Base-by-base conservation (phyloP, 1,140 invertebrate genomes). In the Euwallacea similis region DNA sequence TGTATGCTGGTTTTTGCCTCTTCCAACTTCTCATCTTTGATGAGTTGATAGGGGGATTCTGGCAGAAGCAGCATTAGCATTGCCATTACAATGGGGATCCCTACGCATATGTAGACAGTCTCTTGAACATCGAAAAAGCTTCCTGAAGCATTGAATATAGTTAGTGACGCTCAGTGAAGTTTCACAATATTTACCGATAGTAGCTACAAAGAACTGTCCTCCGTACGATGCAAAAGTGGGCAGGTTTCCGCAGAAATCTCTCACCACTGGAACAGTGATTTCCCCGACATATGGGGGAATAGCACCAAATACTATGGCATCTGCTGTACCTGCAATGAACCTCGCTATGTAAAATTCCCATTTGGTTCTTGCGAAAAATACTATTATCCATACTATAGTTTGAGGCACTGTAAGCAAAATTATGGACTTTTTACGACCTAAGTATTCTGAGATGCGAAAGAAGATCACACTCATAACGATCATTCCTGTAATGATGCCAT, bases 161-260 rank as follows among this genome's bases (percentile, higher is more conserved):
- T 62, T 59, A 2, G 15, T 59, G 15, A 59, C 6, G 9, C 10
- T 59, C 4, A 59, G 15, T 59, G 15, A 59, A 11, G 56, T 59
- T 15, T 59, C 6, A 2, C 56, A 50, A 50, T 11, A 56, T 55
- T 53, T 69, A 70, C 68, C 73, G 7, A 74, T 21, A 0, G 59
- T 47, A 6, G 86, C 87, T 54, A 84, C 79, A 7, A 71, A 42
- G 13, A 79, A 55, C 54, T 86, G 84, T 6, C 83, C 84, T 33
- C 87, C 81, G 59, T 83, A 83, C 7, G 82, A 73, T 10, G 84
- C 82, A 9, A 81, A 70, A 2, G 78, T 81, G 84, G 74, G 85
- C 82, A 15, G 84, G 0, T 86, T 75, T 55, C 77, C 78, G 71
- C 73, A 78, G 8, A 53, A 73, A 0, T 76, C 75, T 42, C 78